Evolutionary conservation across 2,888 invertebrate species (phyloP).

Genomic region (Chloroclysta siterata): DNA sequence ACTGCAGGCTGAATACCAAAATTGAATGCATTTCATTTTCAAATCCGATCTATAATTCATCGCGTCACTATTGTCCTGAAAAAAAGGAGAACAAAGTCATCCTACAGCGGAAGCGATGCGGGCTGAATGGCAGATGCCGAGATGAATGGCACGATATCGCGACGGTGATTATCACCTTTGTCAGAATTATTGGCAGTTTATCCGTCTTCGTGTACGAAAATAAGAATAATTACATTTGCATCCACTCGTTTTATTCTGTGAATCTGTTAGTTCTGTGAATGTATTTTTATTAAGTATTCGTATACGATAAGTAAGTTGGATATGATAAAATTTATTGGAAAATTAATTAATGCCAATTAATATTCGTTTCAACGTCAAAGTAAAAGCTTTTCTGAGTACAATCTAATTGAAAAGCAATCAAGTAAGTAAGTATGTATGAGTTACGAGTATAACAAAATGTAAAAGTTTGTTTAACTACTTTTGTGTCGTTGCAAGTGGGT

Average conservation of each 20-base stretch:
- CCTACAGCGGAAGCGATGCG: constrained; percentile 50
- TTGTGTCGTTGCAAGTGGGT: no score
- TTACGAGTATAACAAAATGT: no score
- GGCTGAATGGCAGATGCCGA: constrained; percentile 52
- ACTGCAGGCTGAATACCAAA: constrained; percentile 25
- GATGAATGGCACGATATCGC: constrained; percentile 47
- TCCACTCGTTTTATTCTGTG: not conserved
- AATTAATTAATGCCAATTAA: no score
- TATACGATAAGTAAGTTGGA: no score
- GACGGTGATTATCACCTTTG: constrained; percentile 46
- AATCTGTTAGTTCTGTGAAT: not conserved
- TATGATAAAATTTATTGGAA: not conserved
- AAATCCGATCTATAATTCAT: constrained; percentile 20
- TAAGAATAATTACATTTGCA: constrained; percentile 11
- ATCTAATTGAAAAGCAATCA: no score
- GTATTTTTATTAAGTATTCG: not conserved
- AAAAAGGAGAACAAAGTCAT: constrained; percentile 36
- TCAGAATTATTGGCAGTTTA: constrained; percentile 44
- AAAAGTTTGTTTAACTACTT: no score
- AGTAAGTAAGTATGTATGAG: no score
- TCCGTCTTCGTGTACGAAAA: constrained; percentile 19
- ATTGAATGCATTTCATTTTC: constrained; percentile 23
- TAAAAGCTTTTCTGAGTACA: no score
- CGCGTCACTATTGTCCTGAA: constrained; percentile 8
- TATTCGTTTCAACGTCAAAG: no score